These are phyloP conservation scores for Oxygymnocypris stewartii DNA, from an alignment of 2,113 vertebrate species.

Conservation along the genomic window DNA sequence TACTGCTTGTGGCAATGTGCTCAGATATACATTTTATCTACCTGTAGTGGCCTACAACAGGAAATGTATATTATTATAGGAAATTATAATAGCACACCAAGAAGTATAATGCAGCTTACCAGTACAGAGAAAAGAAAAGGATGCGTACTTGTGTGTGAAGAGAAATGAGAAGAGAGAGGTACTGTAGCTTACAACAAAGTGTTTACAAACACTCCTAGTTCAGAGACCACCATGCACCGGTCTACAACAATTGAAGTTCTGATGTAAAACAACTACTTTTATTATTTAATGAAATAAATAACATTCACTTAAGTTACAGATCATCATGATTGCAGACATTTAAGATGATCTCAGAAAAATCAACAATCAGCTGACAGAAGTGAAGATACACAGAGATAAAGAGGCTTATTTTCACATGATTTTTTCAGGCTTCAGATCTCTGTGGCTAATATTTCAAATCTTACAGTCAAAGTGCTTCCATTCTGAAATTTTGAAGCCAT, in stretches of 20 bases:
- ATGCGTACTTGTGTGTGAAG: constrained; percentile 12
- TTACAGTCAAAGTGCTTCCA: constrained; percentile 15
- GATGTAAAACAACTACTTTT: constrained; percentile 45
- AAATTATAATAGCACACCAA: constrained; percentile 8
- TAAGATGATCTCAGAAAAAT: constrained; percentile 39
- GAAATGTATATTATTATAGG: background rate
- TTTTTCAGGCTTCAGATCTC: constrained; percentile 4
- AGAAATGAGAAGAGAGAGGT: constrained; percentile 14
- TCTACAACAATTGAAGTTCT: background rate
- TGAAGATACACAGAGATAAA: constrained; percentile 35
- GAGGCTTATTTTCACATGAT: constrained; percentile 16
- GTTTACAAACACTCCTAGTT: background rate
- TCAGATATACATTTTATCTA: constrained; percentile 19
- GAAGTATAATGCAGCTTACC: background rate
- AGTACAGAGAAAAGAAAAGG: background rate
- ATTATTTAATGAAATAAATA: constrained; percentile 47
- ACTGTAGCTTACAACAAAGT: background rate
- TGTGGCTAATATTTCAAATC: constrained; percentile 16
- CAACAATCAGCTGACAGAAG: constrained; percentile 27
- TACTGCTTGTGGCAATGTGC: constrained; percentile 20
- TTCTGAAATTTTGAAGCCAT: background rate
- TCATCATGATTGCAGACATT: constrained; percentile 45
- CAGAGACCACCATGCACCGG: background rate
- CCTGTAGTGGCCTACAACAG: background rate
- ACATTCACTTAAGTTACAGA: constrained; percentile 53